Evolutionary conservation across 2,888 invertebrate species (phyloP), one percentile per base, ranked within the genome.

Genomic region (Megalurothrips usitatus): DNA sequence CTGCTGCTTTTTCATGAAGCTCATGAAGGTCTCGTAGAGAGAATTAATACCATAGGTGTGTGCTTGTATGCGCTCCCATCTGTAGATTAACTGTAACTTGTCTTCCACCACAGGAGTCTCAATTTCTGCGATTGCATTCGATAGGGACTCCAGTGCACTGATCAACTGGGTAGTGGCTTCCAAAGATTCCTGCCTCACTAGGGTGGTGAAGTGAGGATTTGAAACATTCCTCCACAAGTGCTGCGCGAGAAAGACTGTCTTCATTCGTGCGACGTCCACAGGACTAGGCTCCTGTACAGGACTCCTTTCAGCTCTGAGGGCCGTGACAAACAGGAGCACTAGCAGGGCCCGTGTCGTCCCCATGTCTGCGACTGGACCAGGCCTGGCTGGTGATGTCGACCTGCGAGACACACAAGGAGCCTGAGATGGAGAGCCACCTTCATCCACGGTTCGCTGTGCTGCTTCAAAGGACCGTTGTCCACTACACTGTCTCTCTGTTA

Each of bases 11-110:
- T 84, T 84, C 82, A 92, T 90, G 86, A 92, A 92, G 84, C 91
- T 88, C 81, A 92, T 87, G 86, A 93, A 94, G 79, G 90, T 90
- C 83, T 90, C 90, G 86, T 94, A 94, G 81, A 93, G 86, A 0
- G 68, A 75, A 75, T 75, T n/a, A 1, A 75, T 26, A 26, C 26
- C 68, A 26, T 75, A 26, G 23, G 68, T 8, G 23, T 75, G 68
- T 8, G 68, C 68, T 26, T 75, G 68, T 75, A 75, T 75, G 12
- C 23, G 26, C 68, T 75, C 68, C 68, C 68, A 75, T 75, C 68
- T 75, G 26, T 75, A 75, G 68, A 75, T 75, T 2, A 8, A 10
- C 12, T 75, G 68, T 26, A 75, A 12, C 8, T 23, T 75, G 1
- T 75, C 68, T 26, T 75, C 68, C 12, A 75, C 26, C 10, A 12